These are phyloP conservation scores for Drosophila ercepeae DNA, from an alignment of 1,140 invertebrate species.

Conservation along the genomic window DNA sequence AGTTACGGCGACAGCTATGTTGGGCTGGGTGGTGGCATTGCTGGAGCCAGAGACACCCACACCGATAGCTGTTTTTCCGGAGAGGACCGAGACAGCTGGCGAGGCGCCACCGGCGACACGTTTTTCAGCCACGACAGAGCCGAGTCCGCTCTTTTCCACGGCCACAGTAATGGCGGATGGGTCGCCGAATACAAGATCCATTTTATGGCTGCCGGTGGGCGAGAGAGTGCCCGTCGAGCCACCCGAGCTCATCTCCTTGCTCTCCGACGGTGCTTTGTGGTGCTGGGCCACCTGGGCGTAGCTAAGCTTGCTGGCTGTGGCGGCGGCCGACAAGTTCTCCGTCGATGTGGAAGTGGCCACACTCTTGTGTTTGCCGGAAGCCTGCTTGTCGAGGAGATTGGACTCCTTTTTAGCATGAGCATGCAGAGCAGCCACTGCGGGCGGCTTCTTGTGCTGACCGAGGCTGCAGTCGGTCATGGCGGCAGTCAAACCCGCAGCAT, in stretches of 20 bases:
- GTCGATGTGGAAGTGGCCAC: conserved; percentile 80
- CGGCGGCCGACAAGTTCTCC: conserved; percentile 71
- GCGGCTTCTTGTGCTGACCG: conserved; percentile 73
- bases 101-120: conserved; percentile 36
- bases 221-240: conserved; percentile 44
- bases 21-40: conserved; percentile 21
- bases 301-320: conserved; percentile 87
- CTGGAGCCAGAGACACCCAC: conserved; percentile 9
- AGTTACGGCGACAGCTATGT: conserved; percentile 13
- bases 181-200: conserved; percentile 61
- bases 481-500: conserved; percentile 46
- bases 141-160: conserved; percentile 47
- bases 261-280: conserved; percentile 84
- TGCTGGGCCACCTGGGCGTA: conserved; percentile 94
- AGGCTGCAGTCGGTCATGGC: conserved; percentile 68
- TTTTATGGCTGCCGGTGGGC: conserved; percentile 61
- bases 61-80: conserved; percentile 30
- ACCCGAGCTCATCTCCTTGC: conserved; percentile 45
- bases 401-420: conserved; percentile 75
- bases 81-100: conserved; percentile 1
- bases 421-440: conserved; percentile 61
- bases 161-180: conserved; percentile 12
- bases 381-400: conserved; percentile 38
- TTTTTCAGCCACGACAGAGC: conserved; percentile 38
- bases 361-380: conserved; percentile 71